Percentiles rank a stretch among this genome's conserved stretches.
phyloP scores from a whole-genome alignment of 2,113 vertebrate species.

The Calidris pugnax region DNA sequence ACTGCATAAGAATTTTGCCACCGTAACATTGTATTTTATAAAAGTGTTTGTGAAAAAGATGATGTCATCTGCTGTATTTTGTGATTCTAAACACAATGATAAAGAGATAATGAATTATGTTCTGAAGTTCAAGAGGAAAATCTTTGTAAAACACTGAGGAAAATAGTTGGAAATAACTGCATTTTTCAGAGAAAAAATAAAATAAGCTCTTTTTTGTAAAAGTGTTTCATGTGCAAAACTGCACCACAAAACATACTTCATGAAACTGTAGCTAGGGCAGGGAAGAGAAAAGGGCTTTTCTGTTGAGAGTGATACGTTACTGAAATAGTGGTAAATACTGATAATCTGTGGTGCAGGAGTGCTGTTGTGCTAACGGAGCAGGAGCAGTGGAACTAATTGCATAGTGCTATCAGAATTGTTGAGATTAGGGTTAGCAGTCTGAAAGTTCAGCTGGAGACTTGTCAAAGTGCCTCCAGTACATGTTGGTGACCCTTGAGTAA shows the following conservation, averaged over 20 bases:
- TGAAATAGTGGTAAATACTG: background rate
- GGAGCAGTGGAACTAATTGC: background rate
- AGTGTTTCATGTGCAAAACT: background rate
- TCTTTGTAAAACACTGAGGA: background rate
- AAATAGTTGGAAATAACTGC: background rate
- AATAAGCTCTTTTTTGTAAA: background rate
- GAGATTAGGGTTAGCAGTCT: background rate
- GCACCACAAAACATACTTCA: background rate
- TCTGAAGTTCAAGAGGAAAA: background rate
- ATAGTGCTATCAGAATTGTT: background rate
- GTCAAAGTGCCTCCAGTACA: rapidly evolving
- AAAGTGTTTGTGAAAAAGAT: background rate
- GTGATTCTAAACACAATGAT: background rate
- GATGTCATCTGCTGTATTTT: background rate
- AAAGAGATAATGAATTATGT: background rate
- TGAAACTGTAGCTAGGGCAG: background rate
- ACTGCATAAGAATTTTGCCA: background rate
- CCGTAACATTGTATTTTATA: background rate
- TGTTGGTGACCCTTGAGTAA: background rate
- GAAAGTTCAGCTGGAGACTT: background rate
- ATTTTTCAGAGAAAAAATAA: background rate
- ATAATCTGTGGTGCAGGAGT: background rate
- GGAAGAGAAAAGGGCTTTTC: background rate
- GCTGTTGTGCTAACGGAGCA: background rate
- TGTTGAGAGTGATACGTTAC: background rate